phyloP scores from a whole-genome alignment of 2,113 vertebrate species.

The Brachyhypopomus occidentalis region DNA sequence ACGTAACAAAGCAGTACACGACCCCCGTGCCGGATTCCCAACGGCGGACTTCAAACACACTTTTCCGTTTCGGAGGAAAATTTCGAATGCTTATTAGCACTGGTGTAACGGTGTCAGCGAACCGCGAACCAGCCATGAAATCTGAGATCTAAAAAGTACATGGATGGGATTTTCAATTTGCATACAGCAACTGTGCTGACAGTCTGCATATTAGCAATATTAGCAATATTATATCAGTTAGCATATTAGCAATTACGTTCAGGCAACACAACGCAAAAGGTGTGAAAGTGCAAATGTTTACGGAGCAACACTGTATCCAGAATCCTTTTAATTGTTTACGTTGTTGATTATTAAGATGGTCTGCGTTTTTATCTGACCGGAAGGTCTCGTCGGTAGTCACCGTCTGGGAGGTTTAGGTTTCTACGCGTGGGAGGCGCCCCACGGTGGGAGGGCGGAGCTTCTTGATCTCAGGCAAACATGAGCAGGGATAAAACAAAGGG shows the following conservation, averaged over 20 bases:
- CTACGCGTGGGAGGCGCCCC: too few species aligned
- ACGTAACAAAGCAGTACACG: slow-evolving; percentile 18
- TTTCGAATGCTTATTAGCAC: background rate
- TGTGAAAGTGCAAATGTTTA: background rate
- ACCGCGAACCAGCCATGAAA: too few species aligned
- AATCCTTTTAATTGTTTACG: background rate
- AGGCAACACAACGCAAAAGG: background rate
- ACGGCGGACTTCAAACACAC: background rate
- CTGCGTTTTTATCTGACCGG: too few species aligned
- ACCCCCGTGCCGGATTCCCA: background rate
- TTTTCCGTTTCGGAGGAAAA: background rate
- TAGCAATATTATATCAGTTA: too few species aligned
- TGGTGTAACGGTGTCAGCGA: background rate
- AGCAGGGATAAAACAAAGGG: slow-evolving; percentile 46
- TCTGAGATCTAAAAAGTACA: background rate
- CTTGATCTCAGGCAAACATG: background rate
- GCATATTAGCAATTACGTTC: background rate
- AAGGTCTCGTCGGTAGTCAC: too few species aligned
- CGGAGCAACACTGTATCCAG: background rate
- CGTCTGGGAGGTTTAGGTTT: too few species aligned
- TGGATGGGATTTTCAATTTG: background rate
- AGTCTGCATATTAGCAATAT: background rate
- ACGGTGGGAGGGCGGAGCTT: background rate
- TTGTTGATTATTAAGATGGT: background rate
- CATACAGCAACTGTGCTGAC: background rate